Percentiles rank a stretch among this genome's conserved stretches.
Evolutionary conservation across 2,888 invertebrate genomes (phyloP).

Genomic region (Oscheius sp.): DNA sequence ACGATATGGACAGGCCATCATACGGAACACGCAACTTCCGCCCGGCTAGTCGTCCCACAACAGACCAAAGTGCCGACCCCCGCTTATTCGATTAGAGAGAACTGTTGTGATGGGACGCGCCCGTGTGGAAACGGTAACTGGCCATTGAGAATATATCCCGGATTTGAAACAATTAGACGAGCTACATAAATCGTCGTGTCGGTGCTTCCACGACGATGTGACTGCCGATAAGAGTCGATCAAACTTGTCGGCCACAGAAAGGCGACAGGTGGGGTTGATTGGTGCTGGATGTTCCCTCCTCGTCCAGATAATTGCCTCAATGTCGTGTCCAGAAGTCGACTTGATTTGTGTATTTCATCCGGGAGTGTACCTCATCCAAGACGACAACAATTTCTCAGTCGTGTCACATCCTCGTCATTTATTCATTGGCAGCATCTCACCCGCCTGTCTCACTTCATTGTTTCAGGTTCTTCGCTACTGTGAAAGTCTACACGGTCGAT

Average conservation of each 20-base stretch:
- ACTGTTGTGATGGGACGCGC: too few species aligned
- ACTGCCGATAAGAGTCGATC: conserved; percentile 10
- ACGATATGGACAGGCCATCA: conserved; percentile 16
- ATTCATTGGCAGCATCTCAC: conserved; percentile 23
- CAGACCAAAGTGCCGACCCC: conserved; percentile 12
- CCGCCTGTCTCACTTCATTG: neutral
- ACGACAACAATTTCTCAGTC: conserved; percentile 28
- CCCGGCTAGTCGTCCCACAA: neutral
- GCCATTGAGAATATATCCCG: neutral
- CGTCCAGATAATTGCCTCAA: conserved; percentile 11
- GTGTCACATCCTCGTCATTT: conserved; percentile 19
- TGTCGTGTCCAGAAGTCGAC: conserved; percentile 17
- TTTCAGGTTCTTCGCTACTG: conserved; percentile 93
- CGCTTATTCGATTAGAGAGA: conserved; percentile 19
- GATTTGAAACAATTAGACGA: too few species aligned
- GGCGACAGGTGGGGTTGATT: neutral
- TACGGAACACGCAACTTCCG: conserved; percentile 32
- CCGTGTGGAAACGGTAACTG: neutral
- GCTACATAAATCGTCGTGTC: neutral
- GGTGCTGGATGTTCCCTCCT: neutral
- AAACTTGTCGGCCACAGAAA: conserved; percentile 16
- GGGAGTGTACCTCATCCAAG: neutral
- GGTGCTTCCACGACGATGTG: neutral
- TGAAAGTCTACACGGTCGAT: conserved; percentile 97
- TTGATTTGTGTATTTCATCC: conserved; percentile 11